Evolutionary conservation across 2,797 vertebrate species (phyloP).

Genomic region (Perodicticus potto): DNA sequence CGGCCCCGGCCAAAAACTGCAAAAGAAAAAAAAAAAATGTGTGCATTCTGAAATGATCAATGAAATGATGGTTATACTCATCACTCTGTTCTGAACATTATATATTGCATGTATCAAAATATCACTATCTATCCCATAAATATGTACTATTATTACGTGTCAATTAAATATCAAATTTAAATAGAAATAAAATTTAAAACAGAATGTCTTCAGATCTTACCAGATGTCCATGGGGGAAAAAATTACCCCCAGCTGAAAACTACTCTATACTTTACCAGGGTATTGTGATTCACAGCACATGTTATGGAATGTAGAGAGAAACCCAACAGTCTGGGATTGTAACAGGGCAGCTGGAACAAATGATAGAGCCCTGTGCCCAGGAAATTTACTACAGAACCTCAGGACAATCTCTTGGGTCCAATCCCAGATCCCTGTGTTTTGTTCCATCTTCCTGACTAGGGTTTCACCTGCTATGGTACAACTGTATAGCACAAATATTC

Average conservation of each 20-base stretch:
- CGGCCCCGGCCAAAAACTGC: too few species aligned
- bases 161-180: background rate
- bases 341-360: background rate
- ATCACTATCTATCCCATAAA: background rate
- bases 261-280: background rate
- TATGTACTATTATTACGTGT: background rate
- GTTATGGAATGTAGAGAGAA: background rate
- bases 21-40: background rate
- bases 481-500: background rate
- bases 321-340: background rate
- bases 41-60: background rate
- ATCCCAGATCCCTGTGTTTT: background rate
- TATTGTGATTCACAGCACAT: background rate
- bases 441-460: background rate
- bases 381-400: background rate
- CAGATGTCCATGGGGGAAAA: background rate
- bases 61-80: background rate
- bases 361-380: background rate
- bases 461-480: background rate
- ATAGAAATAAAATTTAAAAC: background rate
- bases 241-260: background rate
- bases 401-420: background rate
- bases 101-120: background rate
- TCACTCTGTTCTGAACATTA: background rate
- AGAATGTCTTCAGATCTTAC: background rate